A percentile compares a stretch with the other conserved stretches of the same genome.
Evolutionary conservation across 2,797 vertebrate genomes (phyloP).

Genomic region (Chelonia mydas): DNA sequence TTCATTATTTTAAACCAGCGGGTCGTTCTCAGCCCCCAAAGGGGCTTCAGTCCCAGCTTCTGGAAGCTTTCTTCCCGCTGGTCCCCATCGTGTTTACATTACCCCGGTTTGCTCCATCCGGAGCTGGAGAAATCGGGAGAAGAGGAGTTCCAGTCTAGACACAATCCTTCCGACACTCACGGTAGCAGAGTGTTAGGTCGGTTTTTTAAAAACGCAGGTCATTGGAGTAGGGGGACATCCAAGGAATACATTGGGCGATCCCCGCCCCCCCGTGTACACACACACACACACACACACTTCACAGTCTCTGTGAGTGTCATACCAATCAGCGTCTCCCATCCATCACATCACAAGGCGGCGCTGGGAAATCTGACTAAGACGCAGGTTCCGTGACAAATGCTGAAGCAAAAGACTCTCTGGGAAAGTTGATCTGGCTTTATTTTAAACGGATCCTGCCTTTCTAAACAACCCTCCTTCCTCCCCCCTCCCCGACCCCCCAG

Average conservation of each 20-base stretch:
- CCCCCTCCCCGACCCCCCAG: no score
- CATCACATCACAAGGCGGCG: slow-evolving; percentile 10
- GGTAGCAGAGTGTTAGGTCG: not conserved
- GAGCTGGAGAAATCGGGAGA: not conserved
- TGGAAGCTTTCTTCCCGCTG: no score
- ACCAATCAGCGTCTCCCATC: slow-evolving; percentile 5
- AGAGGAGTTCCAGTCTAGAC: not conserved
- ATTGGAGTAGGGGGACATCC: not conserved
- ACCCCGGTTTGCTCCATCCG: not conserved
- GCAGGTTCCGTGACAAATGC: not conserved
- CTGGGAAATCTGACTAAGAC: not conserved
- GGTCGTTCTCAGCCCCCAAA: not conserved
- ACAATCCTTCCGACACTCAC: not conserved
- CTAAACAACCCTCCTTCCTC: no score
- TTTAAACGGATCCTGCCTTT: not conserved
- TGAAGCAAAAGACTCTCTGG: not conserved
- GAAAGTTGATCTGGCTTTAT: no score
- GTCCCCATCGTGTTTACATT: not conserved
- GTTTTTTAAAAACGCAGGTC: not conserved
- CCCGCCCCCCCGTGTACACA: not conserved
- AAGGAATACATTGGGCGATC: not conserved
- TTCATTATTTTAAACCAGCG: not conserved
- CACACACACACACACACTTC: not conserved
- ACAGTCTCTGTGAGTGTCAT: slow-evolving; percentile 11
- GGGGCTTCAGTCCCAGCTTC: not conserved